Evolutionary conservation across 2,113 vertebrate species (phyloP), one percentile per base, ranked within the genome.

Genomic region (Clarias batrachus): DNA sequence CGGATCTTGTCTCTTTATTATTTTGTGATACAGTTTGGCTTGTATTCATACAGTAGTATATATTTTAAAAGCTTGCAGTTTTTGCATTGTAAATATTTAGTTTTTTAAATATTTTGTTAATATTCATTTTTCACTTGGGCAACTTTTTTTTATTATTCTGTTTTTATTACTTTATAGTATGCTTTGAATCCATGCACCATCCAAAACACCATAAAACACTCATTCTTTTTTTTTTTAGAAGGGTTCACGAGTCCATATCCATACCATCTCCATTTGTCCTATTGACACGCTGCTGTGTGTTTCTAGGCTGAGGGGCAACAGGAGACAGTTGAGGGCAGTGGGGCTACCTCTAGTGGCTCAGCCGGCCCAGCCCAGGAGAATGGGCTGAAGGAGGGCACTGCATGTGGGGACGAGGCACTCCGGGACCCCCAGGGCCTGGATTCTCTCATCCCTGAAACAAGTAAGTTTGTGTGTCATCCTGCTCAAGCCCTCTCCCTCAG

Each of bases 361-460:
- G 95, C 93, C 88, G 84, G 82, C 88, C 91, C 92, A 54, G 86
- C 91, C 85, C 95, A 94, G 93, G 96, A 97, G 94, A 96, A 97
- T 86, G 96, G 96, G 88, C 90, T 97, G 78, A 96, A 95, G 87
- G 93, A 95, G 4, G 90, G 86, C 87, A 93, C 90, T 88, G 90
- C 93, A 84, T 94, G 92, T 91, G 91, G 94, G 84, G 89, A 89
- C 62, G 95, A 94, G 88, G 95, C 95, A 88, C 94, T 95, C 93
- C 96, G 93, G 94, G 97, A 97, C 94, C 91, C 92, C 80, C 96
- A 94, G 94, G 95, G 93, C 95, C 96, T 98, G 94, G 96, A 96
- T 94, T 93, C 95, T 48, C 93, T 92, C 92, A 99, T 99, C 94
- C 97, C 96, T 91, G 98, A 99, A 94, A 98, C 97, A 96, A 99